Conservation (phyloP, 2,888 invertebrate genomes). For the Xestia xanthographa region DNA sequence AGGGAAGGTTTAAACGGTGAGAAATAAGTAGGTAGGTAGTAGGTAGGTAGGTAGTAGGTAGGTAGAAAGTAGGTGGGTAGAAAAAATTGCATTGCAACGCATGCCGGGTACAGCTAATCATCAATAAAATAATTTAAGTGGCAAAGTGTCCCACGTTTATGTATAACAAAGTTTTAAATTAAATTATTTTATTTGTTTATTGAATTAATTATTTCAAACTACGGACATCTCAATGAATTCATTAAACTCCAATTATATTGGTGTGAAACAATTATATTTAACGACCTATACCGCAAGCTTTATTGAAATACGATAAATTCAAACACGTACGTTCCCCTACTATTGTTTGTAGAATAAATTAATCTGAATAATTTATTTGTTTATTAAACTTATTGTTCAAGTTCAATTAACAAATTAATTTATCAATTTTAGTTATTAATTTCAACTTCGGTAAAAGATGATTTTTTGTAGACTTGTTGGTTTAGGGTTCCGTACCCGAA, state of each 20-base stretch:
- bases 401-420: not conserved
- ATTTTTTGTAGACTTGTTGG: not conserved
- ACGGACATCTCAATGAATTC: too few species aligned
- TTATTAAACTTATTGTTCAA: not conserved
- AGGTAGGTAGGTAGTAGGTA: too few species aligned
- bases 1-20: too few species aligned
- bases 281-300: slow-evolving; percentile 46
- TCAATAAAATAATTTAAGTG: not conserved
- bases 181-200: slow-evolving; percentile 1
- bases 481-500: too few species aligned
- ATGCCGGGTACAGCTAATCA: too few species aligned
- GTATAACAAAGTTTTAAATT: not conserved
- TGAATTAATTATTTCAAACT: too few species aligned
- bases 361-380: slow-evolving; percentile 3
- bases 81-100: too few species aligned
- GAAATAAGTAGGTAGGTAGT: too few species aligned
- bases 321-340: slow-evolving; percentile 24
- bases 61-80: too few species aligned
- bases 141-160: not conserved
- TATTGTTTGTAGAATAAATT: slow-evolving; percentile 17
- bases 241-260: slow-evolving; percentile 33
- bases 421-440: not conserved
- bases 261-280: slow-evolving; percentile 41
- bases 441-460: not conserved
- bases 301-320: slow-evolving; percentile 57